Conservation (phyloP, 2,888 invertebrate genomes). For the Biston stratarius region DNA sequence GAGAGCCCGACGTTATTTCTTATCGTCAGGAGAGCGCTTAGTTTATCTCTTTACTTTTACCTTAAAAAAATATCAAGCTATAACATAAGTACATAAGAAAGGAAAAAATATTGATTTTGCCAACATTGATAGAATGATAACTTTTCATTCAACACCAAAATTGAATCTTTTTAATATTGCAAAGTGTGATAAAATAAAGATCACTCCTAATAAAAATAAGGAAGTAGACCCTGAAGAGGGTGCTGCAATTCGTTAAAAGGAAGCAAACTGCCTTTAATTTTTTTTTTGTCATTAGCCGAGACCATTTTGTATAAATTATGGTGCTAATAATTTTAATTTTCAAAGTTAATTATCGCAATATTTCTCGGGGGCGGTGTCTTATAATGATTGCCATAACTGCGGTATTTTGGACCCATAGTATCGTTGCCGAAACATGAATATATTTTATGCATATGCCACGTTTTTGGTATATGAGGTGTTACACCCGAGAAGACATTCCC, state of each 20-base stretch:
- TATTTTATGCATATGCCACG: slow-evolving; percentile 21
- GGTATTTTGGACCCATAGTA: slow-evolving; percentile 5
- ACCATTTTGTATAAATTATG: slow-evolving; percentile 27
- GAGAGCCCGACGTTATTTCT: no score
- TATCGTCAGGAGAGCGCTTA: no score
- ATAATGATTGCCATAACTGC: slow-evolving; percentile 23
- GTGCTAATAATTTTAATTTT: slow-evolving; percentile 32
- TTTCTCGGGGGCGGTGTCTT: slow-evolving; percentile 14
- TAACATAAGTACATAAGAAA: no score
- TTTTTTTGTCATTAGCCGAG: slow-evolving; percentile 26
- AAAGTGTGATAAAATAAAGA: slow-evolving; percentile 18
- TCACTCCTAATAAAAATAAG: slow-evolving; percentile 23
- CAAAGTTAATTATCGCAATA: slow-evolving; percentile 26
- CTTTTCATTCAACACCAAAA: neutral
- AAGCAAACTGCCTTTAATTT: slow-evolving; percentile 17
- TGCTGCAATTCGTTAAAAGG: slow-evolving; percentile 7
- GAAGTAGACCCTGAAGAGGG: slow-evolving; percentile 15
- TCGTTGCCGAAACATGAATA: neutral
- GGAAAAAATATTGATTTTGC: no score
- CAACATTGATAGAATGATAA: neutral
- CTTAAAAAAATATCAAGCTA: no score
- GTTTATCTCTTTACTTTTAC: no score
- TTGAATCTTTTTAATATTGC: slow-evolving; percentile 14
- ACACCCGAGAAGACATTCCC: slow-evolving; percentile 17
- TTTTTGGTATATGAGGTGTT: slow-evolving; percentile 25